These are phyloP conservation scores for Ypsolopha scabrella DNA, from an alignment of 2,888 invertebrate genomes.

Conservation along the genomic window DNA sequence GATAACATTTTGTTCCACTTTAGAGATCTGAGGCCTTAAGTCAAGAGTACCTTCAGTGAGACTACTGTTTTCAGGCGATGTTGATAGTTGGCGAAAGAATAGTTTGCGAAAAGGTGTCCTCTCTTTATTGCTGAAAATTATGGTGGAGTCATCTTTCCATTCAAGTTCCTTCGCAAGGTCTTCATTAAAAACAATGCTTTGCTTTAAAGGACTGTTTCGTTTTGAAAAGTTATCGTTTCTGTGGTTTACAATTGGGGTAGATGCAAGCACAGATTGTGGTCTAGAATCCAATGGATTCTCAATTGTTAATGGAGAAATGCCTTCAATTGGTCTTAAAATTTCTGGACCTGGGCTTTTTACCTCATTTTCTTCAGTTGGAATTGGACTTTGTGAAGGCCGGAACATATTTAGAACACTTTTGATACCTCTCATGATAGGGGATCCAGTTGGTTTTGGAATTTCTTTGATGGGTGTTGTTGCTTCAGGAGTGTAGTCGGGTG, in stretches of 20 bases:
- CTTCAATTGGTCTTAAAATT: slow-evolving; percentile 12
- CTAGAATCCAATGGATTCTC: slow-evolving; percentile 3
- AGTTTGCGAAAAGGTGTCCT: slow-evolving; percentile 52
- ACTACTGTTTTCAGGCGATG: background rate
- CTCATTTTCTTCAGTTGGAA: slow-evolving; percentile 26
- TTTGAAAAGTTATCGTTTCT: slow-evolving; percentile 27
- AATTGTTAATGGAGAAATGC: slow-evolving; percentile 3
- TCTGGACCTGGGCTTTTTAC: slow-evolving; percentile 6
- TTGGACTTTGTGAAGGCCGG: slow-evolving; percentile 53
- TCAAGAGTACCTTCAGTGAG: background rate
- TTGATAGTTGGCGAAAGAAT: slow-evolving; percentile 20
- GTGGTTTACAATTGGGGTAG: slow-evolving; percentile 39
- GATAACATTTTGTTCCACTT: background rate
- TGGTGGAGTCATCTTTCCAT: slow-evolving; percentile 57
- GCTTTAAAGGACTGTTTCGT: slow-evolving; percentile 45
- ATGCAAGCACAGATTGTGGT: slow-evolving; percentile 22
- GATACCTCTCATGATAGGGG: slow-evolving; percentile 55
- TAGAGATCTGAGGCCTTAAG: too few relatives aligned
- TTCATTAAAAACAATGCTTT: slow-evolving; percentile 49
- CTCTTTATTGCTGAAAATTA: slow-evolving; percentile 46
- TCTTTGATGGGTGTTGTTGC: slow-evolving; percentile 56
- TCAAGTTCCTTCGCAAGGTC: slow-evolving; percentile 52
- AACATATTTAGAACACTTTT: slow-evolving; percentile 59
- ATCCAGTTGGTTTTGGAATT: slow-evolving; percentile 35
- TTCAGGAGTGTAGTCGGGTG: slow-evolving; percentile 42